phyloP scores from a whole-genome alignment of 2,888 invertebrate species.

The Incurvaria masculella region DNA sequence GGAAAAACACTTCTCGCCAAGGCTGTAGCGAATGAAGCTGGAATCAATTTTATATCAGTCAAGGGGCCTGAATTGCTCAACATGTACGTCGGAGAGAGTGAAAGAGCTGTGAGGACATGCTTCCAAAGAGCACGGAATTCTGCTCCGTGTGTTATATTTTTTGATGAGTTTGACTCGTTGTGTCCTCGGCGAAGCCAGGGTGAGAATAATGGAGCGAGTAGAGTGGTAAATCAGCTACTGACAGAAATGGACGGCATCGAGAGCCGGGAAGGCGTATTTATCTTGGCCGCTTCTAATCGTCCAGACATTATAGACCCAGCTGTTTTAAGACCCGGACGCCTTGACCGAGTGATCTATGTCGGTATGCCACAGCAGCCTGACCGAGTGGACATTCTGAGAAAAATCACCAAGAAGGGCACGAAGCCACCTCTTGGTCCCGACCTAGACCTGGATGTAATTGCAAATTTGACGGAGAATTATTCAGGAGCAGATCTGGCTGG shows the following conservation, averaged over 20 bases:
- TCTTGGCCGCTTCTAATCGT: slow-evolving; percentile 95
- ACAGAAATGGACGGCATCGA: slow-evolving; percentile 99
- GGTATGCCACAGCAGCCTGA: slow-evolving; percentile 80
- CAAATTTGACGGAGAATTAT: slow-evolving; percentile 69
- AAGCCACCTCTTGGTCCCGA: slow-evolving; percentile 72
- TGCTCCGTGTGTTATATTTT: slow-evolving; percentile 97
- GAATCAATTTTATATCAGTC: slow-evolving; percentile 97
- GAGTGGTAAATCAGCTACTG: slow-evolving; percentile 94
- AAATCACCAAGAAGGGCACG: slow-evolving; percentile 86
- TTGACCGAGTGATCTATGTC: slow-evolving; percentile 88
- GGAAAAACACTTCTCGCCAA: slow-evolving; percentile 97
- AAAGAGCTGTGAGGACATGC: slow-evolving; percentile 92
- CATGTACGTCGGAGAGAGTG: slow-evolving; percentile 99
- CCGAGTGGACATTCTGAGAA: slow-evolving; percentile 82
- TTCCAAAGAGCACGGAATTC: slow-evolving; percentile 94
- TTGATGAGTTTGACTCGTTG: slow-evolving; percentile 96
- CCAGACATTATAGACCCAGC: slow-evolving; percentile 98
- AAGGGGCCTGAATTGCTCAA: slow-evolving; percentile 98
- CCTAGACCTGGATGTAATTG: slow-evolving; percentile 71
- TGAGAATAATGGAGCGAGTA: slow-evolving; percentile 67
- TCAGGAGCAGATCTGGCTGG: slow-evolving; percentile 95
- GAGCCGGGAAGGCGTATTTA: slow-evolving; percentile 85
- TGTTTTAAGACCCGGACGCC: slow-evolving; percentile 80
- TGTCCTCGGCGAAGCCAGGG: slow-evolving; percentile 85
- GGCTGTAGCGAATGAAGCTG: slow-evolving; percentile 98